A percentile compares a stretch with the other conserved stretches of the same genome.
Evolutionary conservation across 2,888 invertebrate species (phyloP).

Genomic region (Tipula confusa): DNA sequence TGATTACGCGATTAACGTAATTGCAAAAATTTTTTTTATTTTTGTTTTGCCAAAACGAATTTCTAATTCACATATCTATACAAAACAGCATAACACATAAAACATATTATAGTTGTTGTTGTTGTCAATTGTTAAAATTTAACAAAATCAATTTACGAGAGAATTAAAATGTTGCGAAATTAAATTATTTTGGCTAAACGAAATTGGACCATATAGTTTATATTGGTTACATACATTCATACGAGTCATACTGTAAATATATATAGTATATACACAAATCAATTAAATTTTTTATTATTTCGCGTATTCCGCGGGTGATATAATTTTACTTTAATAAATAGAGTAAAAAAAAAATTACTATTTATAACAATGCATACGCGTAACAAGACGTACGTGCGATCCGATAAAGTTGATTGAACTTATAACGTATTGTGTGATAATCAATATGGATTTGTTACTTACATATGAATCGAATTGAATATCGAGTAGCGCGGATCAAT

Average conservation of each 20-base stretch:
- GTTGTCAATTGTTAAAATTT: not conserved
- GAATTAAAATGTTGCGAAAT: not conserved
- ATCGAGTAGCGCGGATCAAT: not conserved
- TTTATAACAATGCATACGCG: not conserved
- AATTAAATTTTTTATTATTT: not conserved
- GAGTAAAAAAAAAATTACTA: not conserved
- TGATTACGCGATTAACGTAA: constrained; percentile 5
- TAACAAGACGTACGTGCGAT: not conserved
- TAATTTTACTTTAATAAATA: not conserved
- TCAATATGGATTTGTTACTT: not conserved
- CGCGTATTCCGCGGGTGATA: not conserved
- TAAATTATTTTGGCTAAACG: not conserved
- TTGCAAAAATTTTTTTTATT: constrained; percentile 12
- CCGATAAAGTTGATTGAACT: not conserved
- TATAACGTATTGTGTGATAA: not conserved
- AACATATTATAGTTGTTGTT: not conserved
- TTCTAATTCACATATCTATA: not conserved
- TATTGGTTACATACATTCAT: not conserved
- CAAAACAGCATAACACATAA: not conserved
- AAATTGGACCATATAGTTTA: not conserved
- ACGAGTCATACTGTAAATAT: not conserved
- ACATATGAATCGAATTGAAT: not conserved
- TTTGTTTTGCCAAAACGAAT: not conserved
- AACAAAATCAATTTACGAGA: not conserved
- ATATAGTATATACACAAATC: not conserved